Percentiles rank a stretch among this genome's conserved stretches.
These are phyloP conservation scores for Campoplex capitator DNA, from an alignment of 2,888 invertebrate genomes.

Conservation along the genomic window DNA sequence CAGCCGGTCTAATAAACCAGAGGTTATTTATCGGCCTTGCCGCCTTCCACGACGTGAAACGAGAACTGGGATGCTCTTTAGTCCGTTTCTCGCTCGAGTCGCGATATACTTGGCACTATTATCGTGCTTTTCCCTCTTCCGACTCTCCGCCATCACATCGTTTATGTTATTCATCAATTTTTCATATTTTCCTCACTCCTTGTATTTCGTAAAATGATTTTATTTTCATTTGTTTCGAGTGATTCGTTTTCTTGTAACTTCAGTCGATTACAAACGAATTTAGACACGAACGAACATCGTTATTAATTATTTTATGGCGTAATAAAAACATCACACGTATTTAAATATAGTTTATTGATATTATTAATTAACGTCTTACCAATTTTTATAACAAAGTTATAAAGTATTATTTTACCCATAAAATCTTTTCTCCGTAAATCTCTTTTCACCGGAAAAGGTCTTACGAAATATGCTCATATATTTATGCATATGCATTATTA, in stretches of 20 bases:
- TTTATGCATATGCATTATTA: background rate
- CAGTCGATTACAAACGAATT: background rate
- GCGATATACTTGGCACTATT: conserved; percentile 69
- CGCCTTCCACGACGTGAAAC: conserved; percentile 65
- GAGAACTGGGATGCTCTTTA: conserved; percentile 52
- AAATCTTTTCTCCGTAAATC: background rate
- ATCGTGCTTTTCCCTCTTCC: conserved; percentile 50
- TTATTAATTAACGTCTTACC: background rate
- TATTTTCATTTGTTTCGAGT: background rate
- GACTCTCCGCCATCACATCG: conserved; percentile 5
- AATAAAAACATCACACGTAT: background rate
- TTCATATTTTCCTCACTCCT: conserved; percentile 35
- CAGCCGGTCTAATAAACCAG: conserved; percentile 82
- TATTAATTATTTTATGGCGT: background rate
- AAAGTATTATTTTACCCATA: background rate
- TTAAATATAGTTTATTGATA: background rate
- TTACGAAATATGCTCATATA: background rate
- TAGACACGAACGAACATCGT: background rate
- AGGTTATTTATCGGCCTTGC: conserved; percentile 83
- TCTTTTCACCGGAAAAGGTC: background rate
- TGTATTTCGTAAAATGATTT: background rate
- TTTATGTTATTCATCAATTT: conserved; percentile 7
- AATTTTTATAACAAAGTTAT: background rate
- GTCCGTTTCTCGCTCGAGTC: conserved; percentile 70
- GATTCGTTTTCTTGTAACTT: background rate